Percentiles rank a stretch among this genome's conserved stretches.
Evolutionary conservation across 2,113 vertebrate genomes (phyloP).

Genomic region (Nannobrachium achirus): DNA sequence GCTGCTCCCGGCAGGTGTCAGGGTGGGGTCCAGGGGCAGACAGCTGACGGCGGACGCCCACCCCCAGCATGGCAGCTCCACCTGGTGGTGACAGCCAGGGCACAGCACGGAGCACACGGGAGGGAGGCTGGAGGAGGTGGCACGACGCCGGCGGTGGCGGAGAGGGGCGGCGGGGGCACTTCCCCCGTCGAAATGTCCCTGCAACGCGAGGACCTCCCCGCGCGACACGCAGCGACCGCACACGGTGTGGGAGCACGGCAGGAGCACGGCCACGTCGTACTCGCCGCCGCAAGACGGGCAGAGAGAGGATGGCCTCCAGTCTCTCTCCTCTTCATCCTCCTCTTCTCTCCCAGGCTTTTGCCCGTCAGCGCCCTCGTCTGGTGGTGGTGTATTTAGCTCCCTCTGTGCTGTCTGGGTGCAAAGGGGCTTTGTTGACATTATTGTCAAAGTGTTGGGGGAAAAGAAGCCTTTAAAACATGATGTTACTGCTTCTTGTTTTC

Average conservation of each 20-base stretch:
- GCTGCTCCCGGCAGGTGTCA: too few relatives aligned
- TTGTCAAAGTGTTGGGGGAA: neutral
- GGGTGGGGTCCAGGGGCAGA: slow-evolving; percentile 67
- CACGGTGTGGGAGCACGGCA: slow-evolving; percentile 76
- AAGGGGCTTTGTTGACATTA: slow-evolving; percentile 31
- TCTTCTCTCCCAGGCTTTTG: neutral
- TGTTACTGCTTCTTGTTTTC: neutral
- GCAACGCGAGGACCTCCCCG: slow-evolving; percentile 18
- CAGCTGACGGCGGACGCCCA: slow-evolving; percentile 65
- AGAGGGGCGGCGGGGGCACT: too few relatives aligned
- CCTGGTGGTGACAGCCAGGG: slow-evolving; percentile 56
- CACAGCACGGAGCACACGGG: slow-evolving; percentile 63
- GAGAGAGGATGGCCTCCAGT: slow-evolving; percentile 25
- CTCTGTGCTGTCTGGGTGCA: neutral
- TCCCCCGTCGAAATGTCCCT: too few relatives aligned
- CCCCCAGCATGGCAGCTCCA: slow-evolving; percentile 75
- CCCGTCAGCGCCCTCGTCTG: neutral
- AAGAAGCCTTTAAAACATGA: neutral
- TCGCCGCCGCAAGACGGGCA: slow-evolving; percentile 64
- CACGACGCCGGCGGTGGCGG: neutral
- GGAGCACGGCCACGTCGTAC: slow-evolving; percentile 54
- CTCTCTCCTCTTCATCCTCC: slow-evolving; percentile 5
- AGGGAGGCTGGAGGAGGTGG: neutral
- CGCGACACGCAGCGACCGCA: slow-evolving; percentile 63
- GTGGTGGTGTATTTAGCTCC: neutral